Evolutionary conservation across 2,888 invertebrate genomes (phyloP).

Genomic region (Polyploca ridens): DNA sequence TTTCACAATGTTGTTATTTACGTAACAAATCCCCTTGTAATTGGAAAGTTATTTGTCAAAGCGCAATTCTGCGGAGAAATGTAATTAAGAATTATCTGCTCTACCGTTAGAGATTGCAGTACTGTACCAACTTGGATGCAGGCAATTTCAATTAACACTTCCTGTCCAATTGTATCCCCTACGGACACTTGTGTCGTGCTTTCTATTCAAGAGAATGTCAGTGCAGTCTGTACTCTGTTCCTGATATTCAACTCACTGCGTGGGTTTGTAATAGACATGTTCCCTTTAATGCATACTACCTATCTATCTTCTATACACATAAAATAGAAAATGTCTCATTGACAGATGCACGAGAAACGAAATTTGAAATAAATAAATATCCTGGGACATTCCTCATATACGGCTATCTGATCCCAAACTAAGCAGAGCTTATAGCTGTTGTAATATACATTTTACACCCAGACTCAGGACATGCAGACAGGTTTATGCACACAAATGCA

Average conservation of each 20-base stretch:
- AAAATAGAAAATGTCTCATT: no score
- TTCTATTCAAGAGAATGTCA: neutral
- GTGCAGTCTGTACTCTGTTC: neutral
- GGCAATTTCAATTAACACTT: constrained; percentile 28
- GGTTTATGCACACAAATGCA: no score
- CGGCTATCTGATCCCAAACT: no score
- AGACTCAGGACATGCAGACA: no score
- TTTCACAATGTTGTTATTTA: neutral
- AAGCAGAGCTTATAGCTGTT: no score
- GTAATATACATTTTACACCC: no score
- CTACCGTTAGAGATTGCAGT: constrained; percentile 15
- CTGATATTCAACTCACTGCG: neutral
- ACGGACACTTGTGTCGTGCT: neutral
- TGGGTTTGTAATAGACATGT: neutral
- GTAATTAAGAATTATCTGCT: constrained; percentile 20
- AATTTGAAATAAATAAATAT: no score
- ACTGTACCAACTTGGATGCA: constrained; percentile 17
- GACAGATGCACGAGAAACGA: no score
- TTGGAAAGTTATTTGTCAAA: constrained; percentile 13
- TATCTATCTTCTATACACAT: no score
- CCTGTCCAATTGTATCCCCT: constrained; percentile 22
- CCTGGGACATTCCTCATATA: no score
- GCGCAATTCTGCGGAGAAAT: constrained; percentile 10
- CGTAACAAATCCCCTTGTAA: constrained; percentile 7
- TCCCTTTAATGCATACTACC: neutral